Evolutionary conservation across 2,888 invertebrate species (phyloP).

Genomic region (Lycaena phlaeas): DNA sequence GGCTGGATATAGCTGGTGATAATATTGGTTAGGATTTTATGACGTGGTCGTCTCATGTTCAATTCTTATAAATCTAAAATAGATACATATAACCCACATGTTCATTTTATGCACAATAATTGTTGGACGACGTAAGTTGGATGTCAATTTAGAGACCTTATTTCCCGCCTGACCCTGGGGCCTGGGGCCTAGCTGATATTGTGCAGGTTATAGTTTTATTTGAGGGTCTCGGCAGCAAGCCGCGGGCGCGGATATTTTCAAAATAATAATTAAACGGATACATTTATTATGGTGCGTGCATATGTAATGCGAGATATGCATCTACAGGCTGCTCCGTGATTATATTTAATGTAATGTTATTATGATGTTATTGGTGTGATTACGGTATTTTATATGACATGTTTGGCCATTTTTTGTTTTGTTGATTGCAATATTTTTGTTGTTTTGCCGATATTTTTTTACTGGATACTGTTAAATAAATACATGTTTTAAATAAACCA

Average conservation of each 20-base stretch:
- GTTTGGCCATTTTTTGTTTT: too few relatives aligned
- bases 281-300: slow-evolving; percentile 62
- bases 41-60: too few relatives aligned
- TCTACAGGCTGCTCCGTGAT: slow-evolving; percentile 21
- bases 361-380: slow-evolving; percentile 6
- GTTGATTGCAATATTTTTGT: too few relatives aligned
- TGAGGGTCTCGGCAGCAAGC: slow-evolving; percentile 25
- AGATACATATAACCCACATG: too few relatives aligned
- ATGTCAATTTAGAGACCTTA: slow-evolving; percentile 8
- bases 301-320: slow-evolving; percentile 50
- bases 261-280: slow-evolving; percentile 72
- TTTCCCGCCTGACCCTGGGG: slow-evolving; percentile 12
- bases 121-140: slow-evolving; percentile 3
- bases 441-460: too few relatives aligned
- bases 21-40: too few relatives aligned
- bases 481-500: too few relatives aligned
- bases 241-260: slow-evolving; percentile 66
- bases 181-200: slow-evolving; percentile 16
- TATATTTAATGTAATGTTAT: slow-evolving; percentile 10
- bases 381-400: not conserved
- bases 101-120: too few relatives aligned
- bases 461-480: too few relatives aligned
- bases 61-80: too few relatives aligned
- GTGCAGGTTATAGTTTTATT: slow-evolving; percentile 18
- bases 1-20: too few relatives aligned